These are phyloP conservation scores for Erebia epiphron DNA, from an alignment of 2,888 invertebrate genomes.

Conservation along the genomic window DNA sequence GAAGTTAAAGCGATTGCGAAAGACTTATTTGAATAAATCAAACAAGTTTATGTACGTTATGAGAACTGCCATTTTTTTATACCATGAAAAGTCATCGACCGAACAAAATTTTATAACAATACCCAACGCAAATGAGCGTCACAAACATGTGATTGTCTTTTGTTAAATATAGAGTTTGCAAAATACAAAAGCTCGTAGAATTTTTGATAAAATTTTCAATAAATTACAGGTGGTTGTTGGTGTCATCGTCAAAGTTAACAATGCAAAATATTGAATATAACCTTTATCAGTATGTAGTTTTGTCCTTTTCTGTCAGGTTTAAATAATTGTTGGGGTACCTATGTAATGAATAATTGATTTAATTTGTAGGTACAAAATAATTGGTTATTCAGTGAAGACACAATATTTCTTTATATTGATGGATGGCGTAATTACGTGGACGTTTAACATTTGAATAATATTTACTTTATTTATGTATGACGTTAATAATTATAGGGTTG, in stretches of 20 bases:
- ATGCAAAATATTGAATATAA: slow-evolving; percentile 9
- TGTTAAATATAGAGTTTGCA: slow-evolving; percentile 16
- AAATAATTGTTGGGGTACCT: slow-evolving; percentile 17
- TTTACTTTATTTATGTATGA: background rate
- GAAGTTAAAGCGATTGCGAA: background rate
- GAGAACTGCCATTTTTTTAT: background rate
- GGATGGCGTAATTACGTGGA: background rate
- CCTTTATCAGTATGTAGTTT: slow-evolving; percentile 15
- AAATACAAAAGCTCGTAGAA: background rate
- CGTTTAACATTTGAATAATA: slow-evolving; percentile 1
- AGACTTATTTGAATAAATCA: background rate
- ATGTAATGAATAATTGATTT: slow-evolving; percentile 28
- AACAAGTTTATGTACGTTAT: background rate
- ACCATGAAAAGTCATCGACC: slow-evolving; percentile 23
- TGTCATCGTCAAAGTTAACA: background rate
- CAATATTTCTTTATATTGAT: background rate
- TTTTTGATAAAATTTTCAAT: background rate
- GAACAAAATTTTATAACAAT: slow-evolving; percentile 20
- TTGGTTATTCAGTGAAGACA: slow-evolving; percentile 1
- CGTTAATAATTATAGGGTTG: background rate
- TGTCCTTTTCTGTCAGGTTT: slow-evolving; percentile 27
- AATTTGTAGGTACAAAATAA: slow-evolving; percentile 14
- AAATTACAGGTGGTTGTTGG: background rate
- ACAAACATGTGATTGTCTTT: slow-evolving; percentile 21
- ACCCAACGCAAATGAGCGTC: slow-evolving; percentile 13